Percentiles rank a stretch among this genome's conserved stretches.
Conservation (phyloP, 2,113 vertebrate genomes). For the Saguinus imperator region DNA sequence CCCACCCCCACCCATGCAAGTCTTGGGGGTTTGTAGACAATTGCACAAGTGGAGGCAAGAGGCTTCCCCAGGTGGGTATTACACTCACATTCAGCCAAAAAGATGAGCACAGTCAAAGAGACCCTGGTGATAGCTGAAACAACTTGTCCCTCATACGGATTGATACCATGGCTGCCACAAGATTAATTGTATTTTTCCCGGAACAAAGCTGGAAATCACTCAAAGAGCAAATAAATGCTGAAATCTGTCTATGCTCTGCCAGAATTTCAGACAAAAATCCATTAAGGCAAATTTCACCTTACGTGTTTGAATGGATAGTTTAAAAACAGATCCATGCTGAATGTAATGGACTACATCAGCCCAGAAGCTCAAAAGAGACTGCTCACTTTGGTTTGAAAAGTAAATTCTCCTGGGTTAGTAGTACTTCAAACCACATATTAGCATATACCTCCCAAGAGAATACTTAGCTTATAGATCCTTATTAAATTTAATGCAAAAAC, state of each 20-base stretch:
- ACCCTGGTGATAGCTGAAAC: neutral
- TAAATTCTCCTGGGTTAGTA: neutral
- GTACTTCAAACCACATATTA: neutral
- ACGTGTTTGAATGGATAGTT: constrained; percentile 57
- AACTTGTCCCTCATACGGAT: neutral
- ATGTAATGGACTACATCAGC: constrained; percentile 11
- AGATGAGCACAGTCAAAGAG: constrained; percentile 29
- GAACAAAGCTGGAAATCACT: constrained; percentile 80
- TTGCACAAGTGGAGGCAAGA: neutral
- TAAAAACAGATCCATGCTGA: constrained; percentile 36
- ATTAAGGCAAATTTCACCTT: constrained; percentile 78
- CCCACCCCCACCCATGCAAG: neutral
- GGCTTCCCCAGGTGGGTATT: neutral
- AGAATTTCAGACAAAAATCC: constrained; percentile 78
- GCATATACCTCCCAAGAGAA: neutral
- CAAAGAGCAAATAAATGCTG: constrained; percentile 79
- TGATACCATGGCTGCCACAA: constrained; percentile 59
- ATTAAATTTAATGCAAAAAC: neutral
- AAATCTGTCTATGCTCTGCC: constrained; percentile 76
- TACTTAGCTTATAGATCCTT: neutral
- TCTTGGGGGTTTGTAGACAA: neutral
- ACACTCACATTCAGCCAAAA: neutral
- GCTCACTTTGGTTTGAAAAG: neutral
- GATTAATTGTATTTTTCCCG: constrained; percentile 80
- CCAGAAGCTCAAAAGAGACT: neutral